These are phyloP conservation scores for Lordiphosa collinella DNA, from an alignment of 1,140 invertebrate species.

Conservation along the genomic window DNA sequence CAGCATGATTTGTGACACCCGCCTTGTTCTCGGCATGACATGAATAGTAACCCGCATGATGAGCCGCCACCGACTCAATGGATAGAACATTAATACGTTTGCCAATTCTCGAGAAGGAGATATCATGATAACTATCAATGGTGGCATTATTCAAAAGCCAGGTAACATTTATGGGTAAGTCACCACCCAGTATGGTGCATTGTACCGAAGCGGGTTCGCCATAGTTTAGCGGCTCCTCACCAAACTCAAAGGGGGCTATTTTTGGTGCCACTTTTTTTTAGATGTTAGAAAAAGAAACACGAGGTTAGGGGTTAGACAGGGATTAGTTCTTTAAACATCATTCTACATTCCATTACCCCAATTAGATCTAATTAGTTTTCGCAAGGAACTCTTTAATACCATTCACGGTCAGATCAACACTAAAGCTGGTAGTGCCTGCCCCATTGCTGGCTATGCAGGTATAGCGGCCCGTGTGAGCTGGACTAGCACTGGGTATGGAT, in stretches of 20 bases:
- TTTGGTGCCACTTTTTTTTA: constrained; percentile 82
- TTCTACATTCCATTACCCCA: constrained; percentile 82
- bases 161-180: constrained; percentile 83
- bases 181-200: constrained; percentile 87
- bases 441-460: constrained; percentile 88
- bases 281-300: background rate
- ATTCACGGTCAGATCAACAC: constrained; percentile 81
- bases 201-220: constrained; percentile 87
- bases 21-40: constrained; percentile 86
- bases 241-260: constrained; percentile 86
- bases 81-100: constrained; percentile 80
- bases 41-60: constrained; percentile 84
- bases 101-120: constrained; percentile 82
- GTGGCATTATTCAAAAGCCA: constrained; percentile 85
- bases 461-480: constrained; percentile 85
- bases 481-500: constrained; percentile 81
- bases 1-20: constrained; percentile 84
- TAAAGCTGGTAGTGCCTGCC: constrained; percentile 86
- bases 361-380: no score
- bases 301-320: constrained; percentile 12
- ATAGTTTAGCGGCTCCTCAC: constrained; percentile 85
- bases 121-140: constrained; percentile 79
- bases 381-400: constrained; percentile 49
- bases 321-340: constrained; percentile 75
- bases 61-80: constrained; percentile 80